Conservation (phyloP, 53 echinoderm and acorn worm genomes). For the Apostichopus leukothele region DNA sequence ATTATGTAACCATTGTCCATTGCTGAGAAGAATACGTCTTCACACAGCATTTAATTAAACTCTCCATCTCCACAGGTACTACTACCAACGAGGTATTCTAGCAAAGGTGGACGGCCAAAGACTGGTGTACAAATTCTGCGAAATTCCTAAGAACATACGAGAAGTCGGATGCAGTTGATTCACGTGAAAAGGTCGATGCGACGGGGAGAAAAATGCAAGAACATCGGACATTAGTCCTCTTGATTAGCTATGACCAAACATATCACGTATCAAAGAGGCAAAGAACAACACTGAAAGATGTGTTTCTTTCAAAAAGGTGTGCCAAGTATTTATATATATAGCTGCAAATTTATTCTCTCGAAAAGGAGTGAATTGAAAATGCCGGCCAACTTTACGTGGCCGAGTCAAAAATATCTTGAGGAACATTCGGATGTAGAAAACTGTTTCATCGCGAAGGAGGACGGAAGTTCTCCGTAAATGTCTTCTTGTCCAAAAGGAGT, state of each 20-base stretch:
- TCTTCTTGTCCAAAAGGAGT: too few relatives aligned
- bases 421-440: too few relatives aligned
- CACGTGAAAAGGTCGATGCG: conserved; percentile 1
- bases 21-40: too few relatives aligned
- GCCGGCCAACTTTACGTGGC: too few relatives aligned
- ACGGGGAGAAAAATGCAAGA: neutral
- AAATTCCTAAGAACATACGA: conserved; percentile 97
- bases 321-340: conserved; percentile 5
- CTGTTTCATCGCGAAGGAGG: too few relatives aligned
- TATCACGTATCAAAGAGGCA: neutral
- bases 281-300: neutral
- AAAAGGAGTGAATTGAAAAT: too few relatives aligned
- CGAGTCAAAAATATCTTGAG: too few relatives aligned
- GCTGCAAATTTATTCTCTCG: neutral
- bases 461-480: too few relatives aligned
- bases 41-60: neutral
- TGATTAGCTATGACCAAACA: neutral
- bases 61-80: conserved; percentile 65
- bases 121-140: conserved; percentile 98
- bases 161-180: conserved; percentile 94
- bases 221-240: neutral
- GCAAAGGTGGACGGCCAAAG: conserved; percentile 97
- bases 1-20: too few relatives aligned
- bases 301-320: neutral
- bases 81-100: conserved; percentile 94